These are phyloP conservation scores for Drosophila lacertosa DNA, from an alignment of 1,140 invertebrate species.

Conservation along the genomic window DNA sequence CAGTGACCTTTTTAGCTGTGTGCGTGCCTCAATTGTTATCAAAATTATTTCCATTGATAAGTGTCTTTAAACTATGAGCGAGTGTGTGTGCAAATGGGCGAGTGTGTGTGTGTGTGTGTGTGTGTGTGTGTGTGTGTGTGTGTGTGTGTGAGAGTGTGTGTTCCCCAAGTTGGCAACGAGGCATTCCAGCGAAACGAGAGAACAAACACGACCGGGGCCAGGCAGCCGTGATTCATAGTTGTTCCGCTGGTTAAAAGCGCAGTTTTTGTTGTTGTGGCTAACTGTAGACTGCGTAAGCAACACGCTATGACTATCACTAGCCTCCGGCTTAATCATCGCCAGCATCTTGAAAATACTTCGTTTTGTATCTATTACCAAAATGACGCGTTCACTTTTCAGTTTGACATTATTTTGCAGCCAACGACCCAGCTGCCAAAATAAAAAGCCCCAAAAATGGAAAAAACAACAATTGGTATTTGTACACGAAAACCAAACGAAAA, in stretches of 20 bases:
- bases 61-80: slow-evolving; percentile 37
- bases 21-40: slow-evolving; percentile 53
- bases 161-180: slow-evolving; percentile 8
- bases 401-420: slow-evolving; percentile 18
- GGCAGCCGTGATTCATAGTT: slow-evolving; percentile 67
- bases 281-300: slow-evolving; percentile 67
- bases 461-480: neutral
- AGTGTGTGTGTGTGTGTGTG: slow-evolving; percentile 22
- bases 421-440: slow-evolving; percentile 9
- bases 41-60: slow-evolving; percentile 69
- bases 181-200: slow-evolving; percentile 60
- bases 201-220: slow-evolving; percentile 48
- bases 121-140: slow-evolving; percentile 22
- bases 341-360: slow-evolving; percentile 1
- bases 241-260: slow-evolving; percentile 16
- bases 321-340: slow-evolving; percentile 51
- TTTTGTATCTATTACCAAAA: slow-evolving; percentile 4
- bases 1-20: slow-evolving; percentile 37
- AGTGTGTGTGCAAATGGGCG: neutral
- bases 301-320: slow-evolving; percentile 27
- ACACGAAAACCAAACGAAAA: too few relatives aligned
- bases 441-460: neutral
- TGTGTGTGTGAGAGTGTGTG: too few relatives aligned
- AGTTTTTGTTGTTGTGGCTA: slow-evolving; percentile 45
- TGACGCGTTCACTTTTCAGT: slow-evolving; percentile 12